These are phyloP conservation scores for Rhagoletis pomonella DNA, from an alignment of 1,140 invertebrate genomes.

Conservation along the genomic window DNA sequence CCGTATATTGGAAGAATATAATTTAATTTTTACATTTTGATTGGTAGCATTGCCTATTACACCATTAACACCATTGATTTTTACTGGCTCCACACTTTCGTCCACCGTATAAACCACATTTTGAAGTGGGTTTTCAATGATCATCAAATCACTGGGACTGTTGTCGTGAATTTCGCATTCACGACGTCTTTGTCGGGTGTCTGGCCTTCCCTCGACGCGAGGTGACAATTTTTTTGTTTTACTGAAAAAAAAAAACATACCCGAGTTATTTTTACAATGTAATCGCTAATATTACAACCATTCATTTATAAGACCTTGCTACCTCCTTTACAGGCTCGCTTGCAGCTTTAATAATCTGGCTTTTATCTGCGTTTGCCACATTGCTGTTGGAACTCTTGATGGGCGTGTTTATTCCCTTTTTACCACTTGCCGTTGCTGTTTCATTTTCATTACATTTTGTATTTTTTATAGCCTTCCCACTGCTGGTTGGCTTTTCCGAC, in stretches of 20 bases:
- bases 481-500: not conserved
- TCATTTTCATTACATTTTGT: not conserved
- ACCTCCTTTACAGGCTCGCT: not conserved
- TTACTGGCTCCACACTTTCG: not conserved
- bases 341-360: not conserved
- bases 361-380: not conserved
- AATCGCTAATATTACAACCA: not conserved
- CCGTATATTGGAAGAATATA: too few relatives aligned
- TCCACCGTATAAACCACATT: not conserved
- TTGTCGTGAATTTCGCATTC: not conserved
- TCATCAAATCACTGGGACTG: not conserved
- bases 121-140: not conserved
- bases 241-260: not conserved
- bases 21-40: not conserved
- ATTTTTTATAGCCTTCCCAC: too few relatives aligned
- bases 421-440: not conserved
- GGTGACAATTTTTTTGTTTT: not conserved
- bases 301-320: constrained; percentile 16
- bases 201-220: not conserved
- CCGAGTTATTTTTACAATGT: not conserved
- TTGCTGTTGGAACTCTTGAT: not conserved
- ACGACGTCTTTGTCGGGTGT: constrained; percentile 3
- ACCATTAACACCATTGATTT: not conserved
- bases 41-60: not conserved
- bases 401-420: not conserved